A percentile compares a stretch with the other conserved stretches of the same genome.
Evolutionary conservation across 2,113 vertebrate species (phyloP).

Genomic region (Phylloscopus whistleri): DNA sequence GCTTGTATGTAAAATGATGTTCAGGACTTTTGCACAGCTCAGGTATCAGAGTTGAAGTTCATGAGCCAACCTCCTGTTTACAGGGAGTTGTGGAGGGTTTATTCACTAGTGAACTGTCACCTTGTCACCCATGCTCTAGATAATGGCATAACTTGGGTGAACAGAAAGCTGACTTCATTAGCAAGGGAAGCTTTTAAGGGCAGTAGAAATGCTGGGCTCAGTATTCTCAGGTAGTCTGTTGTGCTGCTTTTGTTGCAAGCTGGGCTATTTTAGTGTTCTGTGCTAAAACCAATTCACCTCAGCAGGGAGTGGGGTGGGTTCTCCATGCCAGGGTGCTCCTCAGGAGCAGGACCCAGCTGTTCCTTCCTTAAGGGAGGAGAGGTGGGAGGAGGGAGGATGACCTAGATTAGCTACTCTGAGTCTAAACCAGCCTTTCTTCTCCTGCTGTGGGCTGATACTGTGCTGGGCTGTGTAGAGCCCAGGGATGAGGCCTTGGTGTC

Average conservation of each 20-base stretch:
- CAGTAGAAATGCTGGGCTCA: background rate
- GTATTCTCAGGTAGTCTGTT: background rate
- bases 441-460: background rate
- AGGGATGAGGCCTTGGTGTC: background rate
- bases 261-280: background rate
- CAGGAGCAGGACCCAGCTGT: background rate
- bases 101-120: background rate
- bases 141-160: background rate
- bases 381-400: background rate
- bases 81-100: background rate
- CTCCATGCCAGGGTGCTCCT: background rate
- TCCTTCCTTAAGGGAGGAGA: background rate
- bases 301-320: background rate
- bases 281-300: background rate
- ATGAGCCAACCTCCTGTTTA: fast-evolving
- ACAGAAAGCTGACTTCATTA: background rate
- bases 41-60: background rate
- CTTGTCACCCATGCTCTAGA: background rate
- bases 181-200: background rate
- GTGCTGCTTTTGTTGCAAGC: background rate
- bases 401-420: background rate
- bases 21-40: background rate
- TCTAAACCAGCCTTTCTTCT: background rate
- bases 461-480: background rate
- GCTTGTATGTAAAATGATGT: background rate